Base-by-base conservation (phyloP, 2,797 vertebrate species). In the Chaenodraco wilsoni region DNA sequence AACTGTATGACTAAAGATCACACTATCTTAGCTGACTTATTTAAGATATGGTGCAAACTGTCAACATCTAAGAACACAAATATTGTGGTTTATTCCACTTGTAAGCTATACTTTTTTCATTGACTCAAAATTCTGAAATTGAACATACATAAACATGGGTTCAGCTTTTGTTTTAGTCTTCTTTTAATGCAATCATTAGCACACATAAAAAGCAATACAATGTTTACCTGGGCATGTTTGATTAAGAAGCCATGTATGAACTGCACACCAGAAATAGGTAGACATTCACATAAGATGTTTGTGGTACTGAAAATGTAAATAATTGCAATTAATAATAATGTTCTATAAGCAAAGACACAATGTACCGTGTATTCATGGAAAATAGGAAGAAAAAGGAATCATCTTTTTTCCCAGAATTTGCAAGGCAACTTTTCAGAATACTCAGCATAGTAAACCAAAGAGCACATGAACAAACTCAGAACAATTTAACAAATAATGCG, bases 291-390 rank as follows among this genome's bases (percentile, higher is more conserved):
- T 72, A 15, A n/a, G 3, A 51, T 68, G 17, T 67, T 49, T 50
- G 45, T 63, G 5, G 43, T 48, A 17, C n/a, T 65, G 67, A 40
- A n/a, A 66, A 84, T 49, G 60, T 74, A 84, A 66, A 58, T 23
- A 37, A 37, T 9, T 37, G 33, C 33, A 37, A 37, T 7, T 37
- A 37, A 6, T 37, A 37, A 37, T 27, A 37, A 37, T 37, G 33
- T 61, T 48, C n/a, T 49, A 13, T 44, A 57, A 54, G 57, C 17
- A 54, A 16, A 74, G 43, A 60, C 19, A 40, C 12, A 63, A 55
- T 63, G 40, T 57, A n/a, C 14, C 0, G 3, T 46, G 46, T 50
- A 11, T 50, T 63, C 14, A 59, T 41, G 8, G 65, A 56, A 63
- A 65, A 54, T 14, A 13, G 48, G 27, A 63, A 51, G 5, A 63